Evolutionary conservation across 2,113 vertebrate species (phyloP).

Genomic region (Xyrauchen texanus): DNA sequence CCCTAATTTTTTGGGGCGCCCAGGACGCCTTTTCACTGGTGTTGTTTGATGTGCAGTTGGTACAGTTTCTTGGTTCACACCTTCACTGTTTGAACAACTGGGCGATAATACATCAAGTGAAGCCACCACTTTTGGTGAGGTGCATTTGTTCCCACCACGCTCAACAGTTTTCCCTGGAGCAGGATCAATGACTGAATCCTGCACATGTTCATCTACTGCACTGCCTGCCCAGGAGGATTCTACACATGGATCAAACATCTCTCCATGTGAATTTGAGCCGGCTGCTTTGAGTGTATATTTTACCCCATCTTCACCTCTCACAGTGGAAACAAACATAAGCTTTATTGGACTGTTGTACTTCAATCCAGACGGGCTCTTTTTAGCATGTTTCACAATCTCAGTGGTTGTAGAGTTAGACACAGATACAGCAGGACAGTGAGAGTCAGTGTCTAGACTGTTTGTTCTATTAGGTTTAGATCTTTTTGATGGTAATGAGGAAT

Average conservation of each 20-base stretch:
- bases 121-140: neutral
- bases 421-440: neutral
- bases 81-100: constrained; percentile 3
- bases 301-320: constrained; percentile 83
- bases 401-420: neutral
- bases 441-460: constrained; percentile 5
- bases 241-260: constrained; percentile 73
- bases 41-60: constrained; percentile 58
- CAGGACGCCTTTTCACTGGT: constrained; percentile 89
- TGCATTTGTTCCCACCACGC: neutral
- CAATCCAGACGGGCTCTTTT: constrained; percentile 56
- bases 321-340: constrained; percentile 92
- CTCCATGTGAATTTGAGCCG: constrained; percentile 62
- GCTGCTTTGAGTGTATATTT: constrained; percentile 89
- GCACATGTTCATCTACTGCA: constrained; percentile 49
- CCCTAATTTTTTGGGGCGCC: constrained; percentile 89
- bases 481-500: constrained; percentile 40
- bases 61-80: constrained; percentile 26
- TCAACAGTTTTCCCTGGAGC: constrained; percentile 35
- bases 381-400: constrained; percentile 37
- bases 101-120: constrained; percentile 37
- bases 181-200: constrained; percentile 30
- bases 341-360: constrained; percentile 90
- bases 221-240: constrained; percentile 70
- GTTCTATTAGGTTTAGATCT: constrained; percentile 54